phyloP scores from a whole-genome alignment of 2,888 invertebrate genomes.

The Thyatira batis region DNA sequence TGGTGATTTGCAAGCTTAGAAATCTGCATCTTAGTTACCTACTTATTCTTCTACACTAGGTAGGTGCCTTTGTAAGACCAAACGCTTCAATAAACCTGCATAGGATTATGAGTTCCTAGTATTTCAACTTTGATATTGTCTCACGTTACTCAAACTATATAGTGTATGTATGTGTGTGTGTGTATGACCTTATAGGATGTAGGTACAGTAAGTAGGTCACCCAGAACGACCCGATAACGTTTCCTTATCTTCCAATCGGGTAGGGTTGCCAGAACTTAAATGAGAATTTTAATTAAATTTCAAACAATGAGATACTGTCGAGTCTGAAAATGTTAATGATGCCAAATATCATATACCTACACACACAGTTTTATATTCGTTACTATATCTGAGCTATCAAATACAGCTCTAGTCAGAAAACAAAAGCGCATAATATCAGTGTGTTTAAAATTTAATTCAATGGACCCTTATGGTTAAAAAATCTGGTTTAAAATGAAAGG shows the following conservation, averaged over 20 bases:
- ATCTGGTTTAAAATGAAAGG: background rate
- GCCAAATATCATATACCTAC: too few species aligned
- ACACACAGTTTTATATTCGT: too few species aligned
- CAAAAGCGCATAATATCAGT: background rate
- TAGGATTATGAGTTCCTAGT: background rate
- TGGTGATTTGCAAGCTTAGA: too few species aligned
- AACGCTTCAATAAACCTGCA: background rate
- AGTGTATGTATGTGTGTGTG: too few species aligned
- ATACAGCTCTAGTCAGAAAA: background rate
- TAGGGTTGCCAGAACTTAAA: background rate
- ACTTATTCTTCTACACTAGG: too few species aligned
- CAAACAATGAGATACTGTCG: background rate
- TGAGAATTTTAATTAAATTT: background rate
- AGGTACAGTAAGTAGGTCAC: slow-evolving; percentile 1
- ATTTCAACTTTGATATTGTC: background rate
- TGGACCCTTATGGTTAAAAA: background rate
- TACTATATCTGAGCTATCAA: too few species aligned
- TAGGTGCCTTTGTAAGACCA: too few species aligned
- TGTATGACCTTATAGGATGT: background rate
- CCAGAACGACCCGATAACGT: slow-evolving; percentile 3
- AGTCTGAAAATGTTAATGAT: background rate
- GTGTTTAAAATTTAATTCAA: background rate
- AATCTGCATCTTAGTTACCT: too few species aligned
- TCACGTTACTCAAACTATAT: background rate
- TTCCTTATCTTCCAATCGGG: background rate